These are phyloP conservation scores for Melinopterus prodromus DNA, from an alignment of 2,888 invertebrate genomes.

Conservation along the genomic window DNA sequence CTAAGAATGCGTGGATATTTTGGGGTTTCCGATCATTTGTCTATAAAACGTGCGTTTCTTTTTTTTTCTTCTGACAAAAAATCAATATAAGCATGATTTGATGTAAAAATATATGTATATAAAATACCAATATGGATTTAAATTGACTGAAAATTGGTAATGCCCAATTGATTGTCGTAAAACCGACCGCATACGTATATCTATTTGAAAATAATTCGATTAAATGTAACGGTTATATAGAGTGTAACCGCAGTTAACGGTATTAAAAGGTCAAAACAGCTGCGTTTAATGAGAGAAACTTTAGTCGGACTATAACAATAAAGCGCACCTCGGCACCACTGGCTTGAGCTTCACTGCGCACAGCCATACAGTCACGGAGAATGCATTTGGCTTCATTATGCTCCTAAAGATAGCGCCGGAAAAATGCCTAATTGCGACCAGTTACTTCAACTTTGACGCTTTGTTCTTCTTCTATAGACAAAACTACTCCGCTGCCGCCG, in stretches of 20 bases:
- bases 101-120: no score
- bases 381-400: neutral
- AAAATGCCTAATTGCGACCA: neutral
- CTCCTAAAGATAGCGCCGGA: neutral
- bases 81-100: no score
- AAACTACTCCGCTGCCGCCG: no score
- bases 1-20: no score
- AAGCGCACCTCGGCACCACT: neutral
- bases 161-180: neutral
- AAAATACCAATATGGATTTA: neutral
- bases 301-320: neutral
- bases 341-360: neutral
- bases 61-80: no score
- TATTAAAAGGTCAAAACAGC: conserved; percentile 4
- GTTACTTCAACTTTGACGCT: no score
- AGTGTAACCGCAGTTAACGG: conserved; percentile 4
- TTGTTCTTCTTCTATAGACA: no score
- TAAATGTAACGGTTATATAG: conserved; percentile 4
- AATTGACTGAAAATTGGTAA: neutral
- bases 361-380: neutral
- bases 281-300: conserved; percentile 4
- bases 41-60: no score
- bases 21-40: no score
- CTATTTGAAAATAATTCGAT: neutral
- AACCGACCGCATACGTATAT: neutral